A percentile compares a stretch with the other conserved stretches of the same genome.
phyloP scores from a whole-genome alignment of 2,888 invertebrate species.

The Chloroclysta siterata region DNA sequence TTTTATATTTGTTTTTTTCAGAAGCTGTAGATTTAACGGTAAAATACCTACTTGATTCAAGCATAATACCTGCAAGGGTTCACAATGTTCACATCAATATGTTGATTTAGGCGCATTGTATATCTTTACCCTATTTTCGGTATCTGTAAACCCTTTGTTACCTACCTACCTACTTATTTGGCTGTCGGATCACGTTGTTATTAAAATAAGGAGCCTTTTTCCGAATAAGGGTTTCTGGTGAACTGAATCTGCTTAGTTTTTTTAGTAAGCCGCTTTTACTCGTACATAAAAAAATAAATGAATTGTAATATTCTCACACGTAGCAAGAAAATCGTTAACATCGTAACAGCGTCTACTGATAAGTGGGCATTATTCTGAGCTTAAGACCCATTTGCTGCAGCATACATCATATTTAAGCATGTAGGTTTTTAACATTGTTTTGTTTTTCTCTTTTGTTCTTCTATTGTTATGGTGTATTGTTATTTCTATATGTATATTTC shows the following conservation, averaged over 20 bases:
- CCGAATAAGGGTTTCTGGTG: constrained; percentile 15
- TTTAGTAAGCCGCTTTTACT: constrained; percentile 15
- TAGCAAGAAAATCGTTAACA: not conserved
- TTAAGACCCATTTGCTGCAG: too few species aligned
- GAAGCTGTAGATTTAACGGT: not conserved
- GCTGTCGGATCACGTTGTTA: constrained; percentile 34
- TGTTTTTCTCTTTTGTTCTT: too few species aligned
- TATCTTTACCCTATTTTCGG: constrained; percentile 23
- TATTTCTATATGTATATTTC: too few species aligned
- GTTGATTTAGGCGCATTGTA: constrained; percentile 25
- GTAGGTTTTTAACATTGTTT: too few species aligned
- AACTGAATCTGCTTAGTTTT: constrained; percentile 11
- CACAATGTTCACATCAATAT: constrained; percentile 19
- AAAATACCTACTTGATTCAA: not conserved
- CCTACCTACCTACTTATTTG: constrained; percentile 11
- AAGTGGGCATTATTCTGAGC: too few species aligned
- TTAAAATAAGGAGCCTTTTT: constrained; percentile 31
- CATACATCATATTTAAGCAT: too few species aligned
- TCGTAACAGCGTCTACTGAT: too few species aligned
- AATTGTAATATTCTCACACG: not conserved
- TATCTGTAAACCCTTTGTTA: constrained; percentile 21
- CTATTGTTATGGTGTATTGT: too few species aligned
- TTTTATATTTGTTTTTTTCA: not conserved
- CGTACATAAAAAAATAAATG: not conserved
- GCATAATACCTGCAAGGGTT: constrained; percentile 5